Percentiles rank a stretch among this genome's conserved stretches.
Conservation (phyloP, 2,797 vertebrate genomes). For the Phalanger gymnotis region DNA sequence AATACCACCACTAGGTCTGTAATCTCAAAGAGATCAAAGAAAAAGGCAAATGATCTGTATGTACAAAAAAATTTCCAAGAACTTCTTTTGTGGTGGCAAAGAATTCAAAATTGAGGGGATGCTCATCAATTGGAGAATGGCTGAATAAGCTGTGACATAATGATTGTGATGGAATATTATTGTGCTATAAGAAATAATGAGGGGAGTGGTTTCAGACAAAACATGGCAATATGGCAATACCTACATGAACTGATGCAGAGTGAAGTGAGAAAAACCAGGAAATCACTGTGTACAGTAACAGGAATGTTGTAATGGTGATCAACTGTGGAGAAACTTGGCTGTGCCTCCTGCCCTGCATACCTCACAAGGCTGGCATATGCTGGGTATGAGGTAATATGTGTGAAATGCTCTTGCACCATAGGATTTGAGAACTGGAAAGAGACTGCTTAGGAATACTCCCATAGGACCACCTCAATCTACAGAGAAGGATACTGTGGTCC, state of each 20-base stretch:
- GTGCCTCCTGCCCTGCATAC: background rate
- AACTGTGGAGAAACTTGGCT: background rate
- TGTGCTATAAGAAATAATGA: background rate
- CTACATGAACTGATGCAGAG: background rate
- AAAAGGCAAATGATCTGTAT: background rate
- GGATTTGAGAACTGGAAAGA: background rate
- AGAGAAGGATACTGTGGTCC: slow-evolving; percentile 24
- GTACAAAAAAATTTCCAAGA: background rate
- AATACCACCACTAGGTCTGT: background rate
- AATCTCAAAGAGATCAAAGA: background rate
- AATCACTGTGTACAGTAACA: background rate
- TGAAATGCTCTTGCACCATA: background rate
- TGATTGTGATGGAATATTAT: background rate
- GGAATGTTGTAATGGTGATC: background rate
- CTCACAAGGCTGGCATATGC: background rate
- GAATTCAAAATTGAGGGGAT: background rate
- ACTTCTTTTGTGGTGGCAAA: background rate
- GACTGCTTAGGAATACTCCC: background rate
- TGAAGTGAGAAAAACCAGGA: background rate
- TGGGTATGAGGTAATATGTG: background rate
- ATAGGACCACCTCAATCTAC: background rate
- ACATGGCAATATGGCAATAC: background rate
- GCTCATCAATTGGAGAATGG: background rate
- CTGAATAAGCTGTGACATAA: background rate
- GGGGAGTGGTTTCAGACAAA: background rate